Base-by-base conservation (phyloP, 1,140 invertebrate genomes). In the Diabrotica virgifera region DNA sequence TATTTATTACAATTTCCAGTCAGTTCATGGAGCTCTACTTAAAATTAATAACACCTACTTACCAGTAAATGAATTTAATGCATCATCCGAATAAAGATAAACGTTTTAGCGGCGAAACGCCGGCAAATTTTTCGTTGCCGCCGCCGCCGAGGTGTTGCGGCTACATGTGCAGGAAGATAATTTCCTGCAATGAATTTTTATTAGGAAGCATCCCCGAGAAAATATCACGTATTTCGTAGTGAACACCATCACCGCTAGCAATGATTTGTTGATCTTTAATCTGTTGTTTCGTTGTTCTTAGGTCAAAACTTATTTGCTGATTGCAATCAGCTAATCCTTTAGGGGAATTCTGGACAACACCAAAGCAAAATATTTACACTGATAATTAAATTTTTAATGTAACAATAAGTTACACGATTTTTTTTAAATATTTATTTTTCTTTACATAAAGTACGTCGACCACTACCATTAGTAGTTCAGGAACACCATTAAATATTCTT, bases 241-340 rank as follows among this genome's bases (percentile, higher is more conserved):
- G 24, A 24, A 24, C 24, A 24, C 24, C 24, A 24, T 24, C 24
- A 10, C 40, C 40, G 40, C n/a, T 5, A n/a, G n/a, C 40, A 46
- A 46, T 46, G 40, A 46, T 46, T 46, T 46, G 40, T 46, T 46
- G 40, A 46, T 46, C 40, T 46, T 46, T 46, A 46, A 46, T 46
- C 40, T 46, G 40, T 6, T 8, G 40, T 46, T 46, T n/a, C 8
- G 8, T n/a, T n/a, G 8, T 46, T 46, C 8, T 4, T 46, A 3
- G 40, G 40, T 46, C 8, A 46, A 46, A 46, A 46, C n/a, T 10
- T 46, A 46, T 46, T n/a, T 46, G 40, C 8, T 46, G 40, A 46
- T 46, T 46, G 40, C 40, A 46, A 46, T 46, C 40, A 46, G 6
- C 8, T 46, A 46, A 46, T 46, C 24, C 24, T 24, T 24, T 24